A percentile compares a stretch with the other conserved stretches of the same genome.
These are phyloP conservation scores for Whitmania pigra DNA, from an alignment of 1,140 invertebrate genomes.

Conservation along the genomic window DNA sequence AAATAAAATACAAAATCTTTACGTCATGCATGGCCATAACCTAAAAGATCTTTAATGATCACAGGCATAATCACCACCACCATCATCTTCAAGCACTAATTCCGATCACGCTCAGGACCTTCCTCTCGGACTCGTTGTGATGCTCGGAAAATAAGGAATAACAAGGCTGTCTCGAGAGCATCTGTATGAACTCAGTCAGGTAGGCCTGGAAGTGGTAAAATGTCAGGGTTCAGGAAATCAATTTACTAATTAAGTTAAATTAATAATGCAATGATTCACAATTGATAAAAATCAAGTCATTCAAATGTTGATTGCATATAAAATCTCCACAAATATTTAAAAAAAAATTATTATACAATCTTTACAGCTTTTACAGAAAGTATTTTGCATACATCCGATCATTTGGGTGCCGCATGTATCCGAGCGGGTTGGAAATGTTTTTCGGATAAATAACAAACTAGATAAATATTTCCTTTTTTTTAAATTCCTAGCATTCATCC, in stretches of 20 bases:
- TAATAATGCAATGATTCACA: too few relatives aligned
- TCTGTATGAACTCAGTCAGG: slow-evolving; percentile 38
- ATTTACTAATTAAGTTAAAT: neutral
- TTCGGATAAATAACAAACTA: neutral
- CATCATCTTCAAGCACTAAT: slow-evolving; percentile 28
- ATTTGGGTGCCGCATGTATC: too few relatives aligned
- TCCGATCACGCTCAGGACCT: slow-evolving; percentile 37
- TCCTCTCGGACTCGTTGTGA: slow-evolving; percentile 37
- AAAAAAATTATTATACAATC: neutral
- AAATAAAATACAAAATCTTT: too few relatives aligned
- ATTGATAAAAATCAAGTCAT: neutral
- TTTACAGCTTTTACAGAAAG: too few relatives aligned
- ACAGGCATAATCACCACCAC: too few relatives aligned
- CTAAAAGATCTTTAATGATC: too few relatives aligned
- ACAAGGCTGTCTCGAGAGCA: slow-evolving; percentile 36
- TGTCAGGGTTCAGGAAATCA: neutral
- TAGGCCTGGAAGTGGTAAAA: slow-evolving; percentile 32
- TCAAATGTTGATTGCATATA: neutral
- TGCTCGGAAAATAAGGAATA: slow-evolving; percentile 37
- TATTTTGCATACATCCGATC: too few relatives aligned
- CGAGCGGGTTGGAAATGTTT: too few relatives aligned
- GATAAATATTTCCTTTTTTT: neutral
- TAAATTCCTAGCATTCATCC: neutral
- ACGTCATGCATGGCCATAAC: too few relatives aligned
- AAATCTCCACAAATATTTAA: slow-evolving; percentile 8